phyloP scores from a whole-genome alignment of 2,888 invertebrate genomes.

The Boloria selene region DNA sequence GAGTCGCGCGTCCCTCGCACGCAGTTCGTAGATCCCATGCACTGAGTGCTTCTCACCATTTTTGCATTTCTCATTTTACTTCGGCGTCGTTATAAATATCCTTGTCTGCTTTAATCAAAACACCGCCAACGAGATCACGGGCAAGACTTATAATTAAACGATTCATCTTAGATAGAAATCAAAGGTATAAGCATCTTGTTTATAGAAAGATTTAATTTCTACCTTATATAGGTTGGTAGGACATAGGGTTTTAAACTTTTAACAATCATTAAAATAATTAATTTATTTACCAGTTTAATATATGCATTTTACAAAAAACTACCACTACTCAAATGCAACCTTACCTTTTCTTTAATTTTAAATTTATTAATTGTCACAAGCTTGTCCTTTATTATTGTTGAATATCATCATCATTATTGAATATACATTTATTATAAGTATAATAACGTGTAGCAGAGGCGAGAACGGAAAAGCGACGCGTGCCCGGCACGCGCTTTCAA shows the following conservation, averaged over 20 bases:
- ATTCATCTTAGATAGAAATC: conserved; percentile 17
- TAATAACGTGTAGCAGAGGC: conserved; percentile 8
- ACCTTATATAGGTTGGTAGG: too few species aligned
- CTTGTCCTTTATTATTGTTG: background rate
- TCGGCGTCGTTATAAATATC: conserved; percentile 71
- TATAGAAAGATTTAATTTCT: background rate
- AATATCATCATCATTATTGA: background rate
- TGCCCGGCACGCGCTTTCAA: conserved; percentile 52
- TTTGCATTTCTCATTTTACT: conserved; percentile 68
- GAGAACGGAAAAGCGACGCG: conserved; percentile 46
- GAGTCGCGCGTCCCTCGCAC: conserved; percentile 61
- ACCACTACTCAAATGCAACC: background rate
- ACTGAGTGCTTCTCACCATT: conserved; percentile 60
- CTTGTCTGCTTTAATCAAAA: conserved; percentile 76
- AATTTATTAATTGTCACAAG: background rate
- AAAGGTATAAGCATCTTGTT: background rate
- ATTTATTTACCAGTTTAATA: too few species aligned
- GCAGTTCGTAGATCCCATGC: conserved; percentile 43
- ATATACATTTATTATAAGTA: conserved; percentile 44
- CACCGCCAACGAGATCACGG: conserved; percentile 73
- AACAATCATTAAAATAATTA: too few species aligned
- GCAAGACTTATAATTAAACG: conserved; percentile 66
- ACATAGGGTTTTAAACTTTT: too few species aligned
- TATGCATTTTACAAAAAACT: too few species aligned
- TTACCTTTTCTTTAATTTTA: background rate